Base-by-base conservation (phyloP, 2,888 invertebrate genomes). In the Cynaeus angustus region DNA sequence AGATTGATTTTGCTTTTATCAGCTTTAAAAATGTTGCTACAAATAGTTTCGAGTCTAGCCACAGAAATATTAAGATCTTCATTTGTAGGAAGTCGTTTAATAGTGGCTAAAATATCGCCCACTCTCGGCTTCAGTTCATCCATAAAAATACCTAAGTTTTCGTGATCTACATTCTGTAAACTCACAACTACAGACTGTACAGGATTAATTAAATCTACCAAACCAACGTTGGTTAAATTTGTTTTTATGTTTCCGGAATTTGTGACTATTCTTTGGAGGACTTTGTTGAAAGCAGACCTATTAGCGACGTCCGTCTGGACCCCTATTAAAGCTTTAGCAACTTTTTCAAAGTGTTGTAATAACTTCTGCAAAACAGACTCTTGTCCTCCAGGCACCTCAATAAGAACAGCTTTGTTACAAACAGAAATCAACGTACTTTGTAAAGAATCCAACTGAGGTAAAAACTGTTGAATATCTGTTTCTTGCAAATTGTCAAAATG, bases 361-460 rank as follows among this genome's bases (percentile, higher is more conserved):
- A 84, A 71, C 38, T 79, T 80, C 73, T 82, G 81, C 8, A 85
- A 73, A 2, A 83, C 68, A 0, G 83, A 78, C 70, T 81, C 80
- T 64, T 81, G 73, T 13, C 76, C 73, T 38, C 73, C 53, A 5
- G 74, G 70, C 4, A 68, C 66, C 33, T 79, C 77, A 3, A 72
- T 73, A 21, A 82, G 72, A n/a, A 84, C 81, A 5, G 83, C 81
- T 74, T 79, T 83, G 72, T 80, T 81, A 66, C 83, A 84, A 48
- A 83, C 77, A 38, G 78, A 80, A 16, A 85, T 82, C n/a, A 85
- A 74, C 43, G 79, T 81, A 62, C 81, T 81, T 65, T 85, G 83
- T 13, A 85, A 71, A n/a, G 62, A 66, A 67, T 81, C 80, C 26
- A 85, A 70, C 43, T 77, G 74, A 52, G 79, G 77, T 9, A 72